Evolutionary conservation across 1,140 invertebrate species (phyloP).

Genomic region (Cotesia chilonis): DNA sequence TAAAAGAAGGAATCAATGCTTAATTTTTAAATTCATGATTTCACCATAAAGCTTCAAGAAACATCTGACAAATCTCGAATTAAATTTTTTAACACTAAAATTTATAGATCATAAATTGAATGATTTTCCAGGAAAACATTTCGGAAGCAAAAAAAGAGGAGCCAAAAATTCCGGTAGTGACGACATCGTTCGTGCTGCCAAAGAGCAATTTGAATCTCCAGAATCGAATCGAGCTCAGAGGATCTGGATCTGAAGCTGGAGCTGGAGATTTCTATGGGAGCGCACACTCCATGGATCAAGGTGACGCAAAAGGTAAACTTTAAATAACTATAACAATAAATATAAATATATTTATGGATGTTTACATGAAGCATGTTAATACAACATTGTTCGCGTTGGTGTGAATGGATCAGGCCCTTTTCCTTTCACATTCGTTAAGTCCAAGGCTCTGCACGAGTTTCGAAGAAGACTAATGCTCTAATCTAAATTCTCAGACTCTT

Average conservation of each 20-base stretch:
- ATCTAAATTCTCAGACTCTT: not conserved
- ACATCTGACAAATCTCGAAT: no score
- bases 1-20: no score
- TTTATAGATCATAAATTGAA: no score
- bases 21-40: no score
- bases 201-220: slow-evolving; percentile 33
- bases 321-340: not conserved
- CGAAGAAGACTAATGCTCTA: not conserved
- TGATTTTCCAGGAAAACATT: no score
- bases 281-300: slow-evolving; percentile 19
- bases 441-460: not conserved
- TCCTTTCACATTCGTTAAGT: not conserved
- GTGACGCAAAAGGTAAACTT: slow-evolving; percentile 17
- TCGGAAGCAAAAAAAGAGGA: not conserved
- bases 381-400: not conserved
- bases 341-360: slow-evolving; percentile 6
- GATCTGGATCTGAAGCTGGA: not conserved
- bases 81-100: no score
- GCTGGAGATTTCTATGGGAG: not conserved
- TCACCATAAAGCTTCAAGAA: no score
- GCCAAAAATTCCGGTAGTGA: slow-evolving; percentile 23
- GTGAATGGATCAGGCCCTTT: not conserved
- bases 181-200: slow-evolving; percentile 34
- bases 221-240: slow-evolving; percentile 31
- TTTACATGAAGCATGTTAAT: not conserved